Conservation (phyloP, 1,140 invertebrate species). For the Drosophila ohnishii region DNA sequence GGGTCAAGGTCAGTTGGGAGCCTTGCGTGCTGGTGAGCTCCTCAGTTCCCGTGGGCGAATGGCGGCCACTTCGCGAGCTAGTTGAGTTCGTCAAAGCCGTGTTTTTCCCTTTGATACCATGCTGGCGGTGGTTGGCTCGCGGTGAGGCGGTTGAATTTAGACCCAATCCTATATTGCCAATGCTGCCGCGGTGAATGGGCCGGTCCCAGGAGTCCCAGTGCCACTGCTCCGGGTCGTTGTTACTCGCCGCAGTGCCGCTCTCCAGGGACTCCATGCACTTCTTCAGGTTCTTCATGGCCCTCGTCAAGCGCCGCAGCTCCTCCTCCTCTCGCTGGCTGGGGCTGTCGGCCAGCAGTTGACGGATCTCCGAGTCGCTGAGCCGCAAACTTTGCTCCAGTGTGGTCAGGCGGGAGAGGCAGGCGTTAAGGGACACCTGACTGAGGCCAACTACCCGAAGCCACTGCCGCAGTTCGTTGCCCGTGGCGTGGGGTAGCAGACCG, state of each 20-base stretch:
- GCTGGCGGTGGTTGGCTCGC: constrained; percentile 63
- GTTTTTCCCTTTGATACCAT: constrained; percentile 50
- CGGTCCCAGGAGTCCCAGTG: constrained; percentile 97
- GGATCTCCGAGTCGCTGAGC: constrained; percentile 92
- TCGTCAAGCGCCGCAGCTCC: constrained; percentile 90
- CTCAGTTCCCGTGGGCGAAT: constrained; percentile 46
- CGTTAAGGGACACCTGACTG: constrained; percentile 82
- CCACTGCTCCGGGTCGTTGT: constrained; percentile 85
- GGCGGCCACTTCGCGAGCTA: constrained; percentile 52
- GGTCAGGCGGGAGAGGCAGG: constrained; percentile 85
- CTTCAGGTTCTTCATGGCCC: constrained; percentile 93
- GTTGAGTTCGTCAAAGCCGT: constrained; percentile 17
- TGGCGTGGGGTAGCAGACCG: constrained; percentile 84
- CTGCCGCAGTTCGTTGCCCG: constrained; percentile 89
- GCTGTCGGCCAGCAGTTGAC: constrained; percentile 87
- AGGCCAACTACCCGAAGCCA: constrained; percentile 94
- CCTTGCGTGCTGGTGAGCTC: constrained; percentile 53
- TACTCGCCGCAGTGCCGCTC: constrained; percentile 47
- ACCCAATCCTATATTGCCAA: constrained; percentile 66
- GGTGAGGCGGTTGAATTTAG: constrained; percentile 62
- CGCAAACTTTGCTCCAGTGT: constrained; percentile 92
- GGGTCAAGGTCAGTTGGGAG: constrained; percentile 67
- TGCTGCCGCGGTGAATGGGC: constrained; percentile 82
- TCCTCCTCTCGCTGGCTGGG: constrained; percentile 91
- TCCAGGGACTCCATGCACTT: constrained; percentile 75